A percentile compares a stretch with the other conserved stretches of the same genome.
phyloP scores from a whole-genome alignment of 2,888 invertebrate genomes.

The Phortica magna region DNA sequence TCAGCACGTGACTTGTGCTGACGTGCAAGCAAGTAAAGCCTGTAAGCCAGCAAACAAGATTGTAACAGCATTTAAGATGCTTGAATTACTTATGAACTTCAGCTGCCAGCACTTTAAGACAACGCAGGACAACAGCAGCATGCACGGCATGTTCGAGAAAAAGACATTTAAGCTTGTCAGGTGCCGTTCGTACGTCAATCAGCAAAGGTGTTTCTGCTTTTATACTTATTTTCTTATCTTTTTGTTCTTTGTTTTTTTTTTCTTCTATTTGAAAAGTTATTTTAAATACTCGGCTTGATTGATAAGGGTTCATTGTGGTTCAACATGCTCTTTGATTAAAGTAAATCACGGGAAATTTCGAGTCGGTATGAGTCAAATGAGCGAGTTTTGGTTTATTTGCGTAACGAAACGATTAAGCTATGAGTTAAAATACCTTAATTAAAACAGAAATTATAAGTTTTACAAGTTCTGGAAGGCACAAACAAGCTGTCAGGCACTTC shows the following conservation, averaged over 20 bases:
- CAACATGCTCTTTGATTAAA: background rate
- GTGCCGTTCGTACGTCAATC: constrained; percentile 1
- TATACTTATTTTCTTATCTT: too few species aligned
- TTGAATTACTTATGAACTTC: constrained; percentile 31
- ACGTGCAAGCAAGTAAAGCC: constrained; percentile 43
- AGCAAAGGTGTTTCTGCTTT: background rate
- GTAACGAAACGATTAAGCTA: too few species aligned
- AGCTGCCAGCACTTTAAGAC: constrained; percentile 12
- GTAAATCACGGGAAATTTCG: too few species aligned
- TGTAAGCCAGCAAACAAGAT: constrained; percentile 12
- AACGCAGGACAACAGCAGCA: background rate
- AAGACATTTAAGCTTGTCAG: constrained; percentile 1
- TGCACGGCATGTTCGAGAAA: too few species aligned
- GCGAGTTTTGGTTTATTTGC: too few species aligned
- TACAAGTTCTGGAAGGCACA: too few species aligned
- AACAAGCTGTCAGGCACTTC: too few species aligned
- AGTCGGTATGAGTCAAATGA: too few species aligned
- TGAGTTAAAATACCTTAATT: too few species aligned
- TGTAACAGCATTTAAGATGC: constrained; percentile 30
- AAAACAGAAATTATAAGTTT: too few species aligned
- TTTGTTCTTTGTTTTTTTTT: too few species aligned
- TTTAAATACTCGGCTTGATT: background rate
- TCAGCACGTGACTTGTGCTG: constrained; percentile 50
- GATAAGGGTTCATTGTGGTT: constrained; percentile 12
- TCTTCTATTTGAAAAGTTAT: background rate